Conservation (phyloP, 2,797 vertebrate species). For the Bufotes viridis region DNA sequence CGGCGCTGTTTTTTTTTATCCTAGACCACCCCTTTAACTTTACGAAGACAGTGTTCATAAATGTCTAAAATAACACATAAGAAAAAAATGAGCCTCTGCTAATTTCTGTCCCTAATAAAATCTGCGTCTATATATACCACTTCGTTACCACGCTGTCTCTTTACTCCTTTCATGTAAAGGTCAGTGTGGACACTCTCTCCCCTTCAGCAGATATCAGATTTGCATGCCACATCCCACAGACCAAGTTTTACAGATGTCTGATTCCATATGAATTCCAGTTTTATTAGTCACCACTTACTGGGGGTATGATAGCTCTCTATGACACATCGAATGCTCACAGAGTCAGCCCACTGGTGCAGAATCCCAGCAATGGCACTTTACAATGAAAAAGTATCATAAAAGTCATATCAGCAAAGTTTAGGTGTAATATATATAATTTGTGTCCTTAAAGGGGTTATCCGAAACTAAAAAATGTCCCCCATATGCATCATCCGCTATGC, state of each 20-base stretch:
- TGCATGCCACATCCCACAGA: conserved; percentile 11
- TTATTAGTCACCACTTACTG: conserved; percentile 33
- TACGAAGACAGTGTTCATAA: neutral
- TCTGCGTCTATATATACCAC: conserved; percentile 30
- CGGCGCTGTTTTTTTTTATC: too few relatives aligned
- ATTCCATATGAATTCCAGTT: conserved; percentile 31
- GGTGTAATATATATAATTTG: neutral
- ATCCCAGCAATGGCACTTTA: neutral
- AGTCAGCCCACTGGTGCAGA: neutral
- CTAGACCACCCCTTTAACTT: neutral
- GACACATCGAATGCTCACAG: neutral
- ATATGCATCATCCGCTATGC: too few relatives aligned
- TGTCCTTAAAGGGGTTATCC: neutral
- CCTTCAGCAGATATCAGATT: conserved; percentile 55
- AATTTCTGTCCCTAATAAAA: neutral
- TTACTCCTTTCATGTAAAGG: conserved; percentile 59
- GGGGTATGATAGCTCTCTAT: neutral
- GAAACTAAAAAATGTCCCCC: too few relatives aligned
- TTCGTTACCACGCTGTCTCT: conserved; percentile 14
- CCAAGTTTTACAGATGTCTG: conserved; percentile 2
- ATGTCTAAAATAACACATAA: neutral
- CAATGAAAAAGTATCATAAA: neutral
- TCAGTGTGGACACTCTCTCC: conserved; percentile 48
- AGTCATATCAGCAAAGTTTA: neutral
- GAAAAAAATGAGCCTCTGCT: neutral